Evolutionary conservation across 2,113 vertebrate genomes (phyloP), one percentile per base, ranked within the genome.

Genomic region (Cricetomys ansorgei): DNA sequence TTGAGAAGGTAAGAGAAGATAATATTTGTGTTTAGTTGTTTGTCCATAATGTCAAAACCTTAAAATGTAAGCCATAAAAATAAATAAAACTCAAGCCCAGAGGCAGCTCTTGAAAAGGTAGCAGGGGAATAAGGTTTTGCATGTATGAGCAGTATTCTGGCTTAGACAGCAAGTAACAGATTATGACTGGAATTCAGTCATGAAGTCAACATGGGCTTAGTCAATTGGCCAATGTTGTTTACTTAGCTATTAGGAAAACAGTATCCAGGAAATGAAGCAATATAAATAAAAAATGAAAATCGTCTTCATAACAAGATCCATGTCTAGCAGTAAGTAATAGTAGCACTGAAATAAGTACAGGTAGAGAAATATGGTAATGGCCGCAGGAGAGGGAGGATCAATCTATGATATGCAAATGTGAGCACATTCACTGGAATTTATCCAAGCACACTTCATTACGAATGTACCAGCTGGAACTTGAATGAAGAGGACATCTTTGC

Each of bases 231-330:
- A 89, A 91, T 67, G 79, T 34, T 87, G 55, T 73, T 83, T 93
- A 84, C 2, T n/a, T 67, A 43, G 62, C 31, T 65, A 59, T n/a
- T 31, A 89, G n/a, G 37, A n/a, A 8, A 92, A 94, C 94, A 84
- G 25, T 25, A 93, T 84, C 12, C 43, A 76, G 85, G 53, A 95
- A 94, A 80, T 55, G 80, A 12, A 70, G 1, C 91, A 89, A 92
- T 10, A 72, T 76, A 96, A 92, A 88, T 89, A 88, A 70, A 94
- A 94, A 93, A 67, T 80, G 88, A 92, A 95, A 93, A 94, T 89
- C 4, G 8, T 91, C 1, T 43, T 92, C 45, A 95, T 6, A 69
- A 57, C 23, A 89, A 79, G 23, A 84, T 55, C 79, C 92, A 65
- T 5, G 67, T 70, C 48, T 88, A 65, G n/a, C 48, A 89, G 59